phyloP scores from a whole-genome alignment of 2,797 vertebrate genomes.

The Channa striata region DNA sequence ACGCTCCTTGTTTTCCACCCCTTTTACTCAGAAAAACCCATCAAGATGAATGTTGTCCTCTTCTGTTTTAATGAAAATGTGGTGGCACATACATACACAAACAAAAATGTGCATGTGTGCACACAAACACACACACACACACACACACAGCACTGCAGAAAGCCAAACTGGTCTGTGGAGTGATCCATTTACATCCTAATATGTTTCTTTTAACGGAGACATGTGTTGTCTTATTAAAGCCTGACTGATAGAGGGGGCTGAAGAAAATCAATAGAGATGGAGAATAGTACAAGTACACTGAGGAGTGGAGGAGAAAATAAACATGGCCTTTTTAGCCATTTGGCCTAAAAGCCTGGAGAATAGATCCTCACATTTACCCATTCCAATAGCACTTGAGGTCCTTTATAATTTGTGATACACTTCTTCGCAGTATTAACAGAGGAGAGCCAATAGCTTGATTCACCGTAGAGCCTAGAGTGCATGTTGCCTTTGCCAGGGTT shows the following conservation, averaged over 20 bases:
- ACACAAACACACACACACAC: conserved; percentile 21
- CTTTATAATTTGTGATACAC: conserved; percentile 76
- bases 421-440: conserved; percentile 69
- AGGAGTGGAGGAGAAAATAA: conserved; percentile 69
- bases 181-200: conserved; percentile 80
- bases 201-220: conserved; percentile 75
- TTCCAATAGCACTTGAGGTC: conserved; percentile 69
- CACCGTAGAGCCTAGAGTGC: conserved; percentile 30
- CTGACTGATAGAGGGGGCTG: conserved; percentile 74
- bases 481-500: conserved; percentile 25
- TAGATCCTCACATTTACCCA: conserved; percentile 73
- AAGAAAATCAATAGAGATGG: conserved; percentile 78
- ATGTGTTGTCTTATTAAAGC: conserved; percentile 80
- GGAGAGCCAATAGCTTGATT: conserved; percentile 67
- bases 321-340: conserved; percentile 78
- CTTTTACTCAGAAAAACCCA: conserved; percentile 56
- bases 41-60: conserved; percentile 70
- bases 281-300: conserved; percentile 60
- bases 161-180: conserved; percentile 48
- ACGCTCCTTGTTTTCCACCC: conserved; percentile 54
- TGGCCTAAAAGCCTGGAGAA: conserved; percentile 67
- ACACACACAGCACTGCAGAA: conserved; percentile 4
- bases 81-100: conserved; percentile 29
- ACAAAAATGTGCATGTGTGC: neutral
- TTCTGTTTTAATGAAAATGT: conserved; percentile 68